Conservation (phyloP, 2,888 invertebrate species). For the Acrobasis suavella region DNA sequence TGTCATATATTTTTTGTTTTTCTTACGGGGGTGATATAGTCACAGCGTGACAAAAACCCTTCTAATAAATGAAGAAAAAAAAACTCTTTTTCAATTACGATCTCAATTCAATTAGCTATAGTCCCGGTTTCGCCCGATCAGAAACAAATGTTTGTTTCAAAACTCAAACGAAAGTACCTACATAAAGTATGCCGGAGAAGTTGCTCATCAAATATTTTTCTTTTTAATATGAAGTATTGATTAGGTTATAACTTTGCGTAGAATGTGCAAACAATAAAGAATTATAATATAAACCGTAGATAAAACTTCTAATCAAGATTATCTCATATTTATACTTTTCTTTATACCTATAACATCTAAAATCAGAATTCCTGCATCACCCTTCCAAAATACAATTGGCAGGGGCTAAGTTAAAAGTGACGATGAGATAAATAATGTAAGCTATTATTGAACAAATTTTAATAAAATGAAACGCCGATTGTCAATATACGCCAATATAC, state of each 20-base stretch:
- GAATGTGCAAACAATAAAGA: neutral
- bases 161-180: neutral
- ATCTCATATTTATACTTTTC: no score
- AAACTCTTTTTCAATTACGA: slow-evolving; percentile 1
- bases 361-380: no score
- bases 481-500: neutral
- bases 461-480: neutral
- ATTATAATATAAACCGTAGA: no score
- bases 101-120: neutral
- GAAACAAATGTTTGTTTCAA: slow-evolving; percentile 6
- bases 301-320: no score
- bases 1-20: no score
- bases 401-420: neutral
- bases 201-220: neutral
- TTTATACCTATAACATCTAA: no score
- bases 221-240: neutral
- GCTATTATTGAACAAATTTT: neutral
- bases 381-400: no score
- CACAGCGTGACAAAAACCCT: no score
- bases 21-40: no score
- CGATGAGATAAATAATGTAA: neutral
- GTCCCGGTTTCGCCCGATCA: neutral
- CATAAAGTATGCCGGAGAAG: neutral
- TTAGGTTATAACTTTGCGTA: neutral
- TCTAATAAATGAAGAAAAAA: no score